Base-by-base conservation (phyloP, 1,140 invertebrate species). In the Tenebrio molitor region DNA sequence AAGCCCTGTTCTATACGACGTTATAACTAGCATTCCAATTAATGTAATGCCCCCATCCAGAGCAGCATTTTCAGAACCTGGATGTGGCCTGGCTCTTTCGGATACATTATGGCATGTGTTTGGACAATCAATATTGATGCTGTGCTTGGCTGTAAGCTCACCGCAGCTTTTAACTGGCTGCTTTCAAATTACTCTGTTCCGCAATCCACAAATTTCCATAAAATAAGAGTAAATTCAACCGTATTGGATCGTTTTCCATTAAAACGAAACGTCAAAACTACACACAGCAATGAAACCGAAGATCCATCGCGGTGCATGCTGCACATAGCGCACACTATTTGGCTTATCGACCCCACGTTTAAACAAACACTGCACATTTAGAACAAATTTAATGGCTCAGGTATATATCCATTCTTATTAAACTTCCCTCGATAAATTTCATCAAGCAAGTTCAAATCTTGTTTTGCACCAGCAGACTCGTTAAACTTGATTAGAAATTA, bases 401-500 rank as follows among this genome's bases (percentile, higher is more conserved):
- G 44, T 33, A 50, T 50, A 50, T 50, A 50, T 50, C 44, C 19
- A 21, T 33, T 50, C 44, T 2, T 50, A 50, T 50, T 50, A 50
- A 50, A 50, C 44, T 50, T 50, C 44, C n/a, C 44, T 21, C 44
- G 44, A 50, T 50, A 50, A 50, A 50, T 50, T 50, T 50, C 44
- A 50, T 50, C 44, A 21, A 50, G 44, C 17, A 19, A 50, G 17
- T 50, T 50, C 17, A 50, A 50, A 50, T 50, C 44, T 14, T 50
- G 44, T 50, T 50, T 50, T 50, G 44, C 44, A 50, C 19, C 6
- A 21, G 44, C 44, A 50, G 16, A 19, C 44, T 50, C 44, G 44
- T 50, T 50, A 50, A 50, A 50, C 17, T 50, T 50, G 44, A 50
- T 50, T 50, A 50, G 44, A 50, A 50, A 50, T 50, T 50, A 50